Conservation (phyloP, 2,888 invertebrate genomes). For the Spodoptera littoralis region DNA sequence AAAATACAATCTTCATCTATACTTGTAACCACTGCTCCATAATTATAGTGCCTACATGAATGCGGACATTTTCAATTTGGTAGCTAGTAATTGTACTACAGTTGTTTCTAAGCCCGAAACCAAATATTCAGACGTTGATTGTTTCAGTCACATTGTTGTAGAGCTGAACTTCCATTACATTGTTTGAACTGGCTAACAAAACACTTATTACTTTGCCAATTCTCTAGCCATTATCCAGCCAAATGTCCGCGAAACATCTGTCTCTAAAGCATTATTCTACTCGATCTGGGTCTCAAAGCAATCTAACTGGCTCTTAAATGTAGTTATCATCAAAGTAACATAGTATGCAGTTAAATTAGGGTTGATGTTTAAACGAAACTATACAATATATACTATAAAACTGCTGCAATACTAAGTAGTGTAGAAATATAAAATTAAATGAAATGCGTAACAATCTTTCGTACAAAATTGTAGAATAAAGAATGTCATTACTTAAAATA, state of each 20-base stretch:
- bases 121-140: constrained; percentile 41
- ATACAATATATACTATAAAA: too few relatives aligned
- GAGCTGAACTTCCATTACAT: constrained; percentile 33
- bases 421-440: too few relatives aligned
- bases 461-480: too few relatives aligned
- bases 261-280: constrained; percentile 42
- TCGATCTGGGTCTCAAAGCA: constrained; percentile 52
- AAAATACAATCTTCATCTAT: background rate
- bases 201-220: constrained; percentile 48
- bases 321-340: constrained; percentile 48
- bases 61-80: constrained; percentile 7
- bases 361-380: constrained; percentile 20
- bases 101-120: constrained; percentile 26
- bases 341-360: constrained; percentile 29
- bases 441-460: too few relatives aligned
- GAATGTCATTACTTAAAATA: too few relatives aligned
- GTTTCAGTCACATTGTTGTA: constrained; percentile 39
- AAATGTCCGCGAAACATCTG: constrained; percentile 37
- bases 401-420: too few relatives aligned
- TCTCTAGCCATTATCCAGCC: constrained; percentile 28
- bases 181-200: constrained; percentile 45
- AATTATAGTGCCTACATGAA: background rate
- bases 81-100: constrained; percentile 20
- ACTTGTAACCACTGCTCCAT: too few relatives aligned
- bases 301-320: constrained; percentile 56